These are phyloP conservation scores for Porphyrio hochstetteri DNA, from an alignment of 2,113 vertebrate genomes.

Conservation along the genomic window DNA sequence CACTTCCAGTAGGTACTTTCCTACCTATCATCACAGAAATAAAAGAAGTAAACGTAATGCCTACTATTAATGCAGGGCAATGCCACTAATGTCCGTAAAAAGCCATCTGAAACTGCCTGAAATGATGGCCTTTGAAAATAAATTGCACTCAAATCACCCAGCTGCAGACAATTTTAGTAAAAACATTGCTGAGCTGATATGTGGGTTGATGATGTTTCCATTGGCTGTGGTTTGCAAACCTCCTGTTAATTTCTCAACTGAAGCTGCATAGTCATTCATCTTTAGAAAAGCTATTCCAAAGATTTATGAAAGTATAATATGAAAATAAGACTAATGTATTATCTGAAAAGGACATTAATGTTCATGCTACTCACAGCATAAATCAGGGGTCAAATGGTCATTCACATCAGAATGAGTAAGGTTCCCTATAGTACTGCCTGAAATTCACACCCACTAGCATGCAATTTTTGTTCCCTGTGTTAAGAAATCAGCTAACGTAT, in stretches of 20 bases:
- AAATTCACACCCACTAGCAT: not conserved
- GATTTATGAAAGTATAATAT: conserved; percentile 41
- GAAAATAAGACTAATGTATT: conserved; percentile 50
- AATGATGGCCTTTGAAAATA: conserved; percentile 55
- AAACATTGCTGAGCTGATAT: conserved; percentile 36
- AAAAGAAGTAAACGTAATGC: not conserved
- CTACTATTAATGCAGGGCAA: not conserved
- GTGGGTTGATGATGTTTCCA: conserved; percentile 35
- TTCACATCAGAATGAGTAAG: not conserved
- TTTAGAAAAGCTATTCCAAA: conserved; percentile 46
- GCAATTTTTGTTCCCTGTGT: not conserved
- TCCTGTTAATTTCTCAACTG: conserved; percentile 40
- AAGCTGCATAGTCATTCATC: not conserved
- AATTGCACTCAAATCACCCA: conserved; percentile 45
- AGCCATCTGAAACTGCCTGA: conserved; percentile 24
- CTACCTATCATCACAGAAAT: not conserved
- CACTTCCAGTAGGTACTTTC: not conserved
- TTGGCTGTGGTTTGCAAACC: conserved; percentile 38
- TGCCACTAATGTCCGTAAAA: conserved; percentile 13
- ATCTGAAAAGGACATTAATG: not conserved
- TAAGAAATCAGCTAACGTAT: not conserved
- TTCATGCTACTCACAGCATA: not conserved
- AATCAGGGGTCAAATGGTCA: conserved; percentile 30
- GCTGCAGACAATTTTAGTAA: conserved; percentile 40
- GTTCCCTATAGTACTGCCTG: not conserved